phyloP scores from a whole-genome alignment of 2,113 vertebrate genomes.

The Edolisoma coerulescens region DNA sequence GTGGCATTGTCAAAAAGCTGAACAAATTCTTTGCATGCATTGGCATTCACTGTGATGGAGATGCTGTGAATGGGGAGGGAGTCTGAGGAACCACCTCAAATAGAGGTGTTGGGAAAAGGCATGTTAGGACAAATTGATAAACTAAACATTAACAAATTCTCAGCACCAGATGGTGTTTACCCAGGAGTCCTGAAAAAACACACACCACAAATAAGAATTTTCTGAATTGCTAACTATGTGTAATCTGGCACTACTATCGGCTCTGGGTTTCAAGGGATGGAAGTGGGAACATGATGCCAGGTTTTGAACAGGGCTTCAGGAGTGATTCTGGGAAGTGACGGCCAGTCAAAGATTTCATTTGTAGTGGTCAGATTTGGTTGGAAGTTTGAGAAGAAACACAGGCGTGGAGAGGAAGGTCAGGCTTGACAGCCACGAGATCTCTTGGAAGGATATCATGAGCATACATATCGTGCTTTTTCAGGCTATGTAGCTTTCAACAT shows the following conservation, averaged over 20 bases:
- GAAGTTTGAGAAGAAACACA: not conserved
- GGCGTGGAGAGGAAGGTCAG: not conserved
- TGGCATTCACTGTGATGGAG: not conserved
- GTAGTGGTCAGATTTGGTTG: not conserved
- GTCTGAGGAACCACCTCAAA: conserved; percentile 5
- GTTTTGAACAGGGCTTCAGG: not conserved
- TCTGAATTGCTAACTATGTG: conserved; percentile 26
- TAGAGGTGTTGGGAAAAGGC: conserved; percentile 15
- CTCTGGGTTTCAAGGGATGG: not conserved
- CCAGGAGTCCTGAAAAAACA: conserved; percentile 13
- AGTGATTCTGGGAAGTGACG: not conserved
- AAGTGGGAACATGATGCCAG: not conserved
- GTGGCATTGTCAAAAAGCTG: not conserved
- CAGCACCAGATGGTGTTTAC: conserved; percentile 52
- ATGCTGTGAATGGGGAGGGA: fast-evolving
- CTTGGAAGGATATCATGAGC: not conserved
- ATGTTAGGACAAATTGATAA: conserved; percentile 50
- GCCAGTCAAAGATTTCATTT: not conserved
- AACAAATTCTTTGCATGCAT: not conserved
- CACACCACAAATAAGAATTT: conserved; percentile 44
- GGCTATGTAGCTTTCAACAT: not conserved
- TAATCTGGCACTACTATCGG: not conserved
- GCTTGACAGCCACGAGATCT: not conserved
- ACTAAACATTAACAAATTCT: conserved; percentile 40
- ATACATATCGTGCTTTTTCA: not conserved